These are phyloP conservation scores for Alfaro cultratus DNA, from an alignment of 2,797 vertebrate species.

Conservation along the genomic window DNA sequence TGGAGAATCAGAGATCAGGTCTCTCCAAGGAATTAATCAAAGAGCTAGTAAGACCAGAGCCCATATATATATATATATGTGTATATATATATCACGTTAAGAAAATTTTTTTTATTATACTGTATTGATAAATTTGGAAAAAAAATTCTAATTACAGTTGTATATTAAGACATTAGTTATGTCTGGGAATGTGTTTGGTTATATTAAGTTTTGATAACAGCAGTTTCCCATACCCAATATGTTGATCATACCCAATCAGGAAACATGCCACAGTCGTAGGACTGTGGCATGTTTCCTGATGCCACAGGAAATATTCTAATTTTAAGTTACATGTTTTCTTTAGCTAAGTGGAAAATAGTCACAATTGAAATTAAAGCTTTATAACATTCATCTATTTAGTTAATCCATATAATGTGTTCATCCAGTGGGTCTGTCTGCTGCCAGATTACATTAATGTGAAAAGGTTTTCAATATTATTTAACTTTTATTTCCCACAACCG, in stretches of 20 bases:
- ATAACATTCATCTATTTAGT: no score
- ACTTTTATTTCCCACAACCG: no score
- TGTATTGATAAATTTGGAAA: background rate
- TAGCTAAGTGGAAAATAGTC: no score
- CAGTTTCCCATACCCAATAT: background rate
- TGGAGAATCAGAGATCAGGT: conserved; percentile 5
- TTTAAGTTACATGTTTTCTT: no score
- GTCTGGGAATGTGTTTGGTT: background rate
- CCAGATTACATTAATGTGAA: no score
- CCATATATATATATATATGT: background rate
- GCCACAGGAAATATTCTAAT: no score
- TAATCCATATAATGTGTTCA: no score
- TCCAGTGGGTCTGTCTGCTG: no score
- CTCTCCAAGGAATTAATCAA: background rate
- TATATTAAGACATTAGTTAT: background rate
- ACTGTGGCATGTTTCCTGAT: no score
- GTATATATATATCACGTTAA: background rate
- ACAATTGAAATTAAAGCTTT: no score
- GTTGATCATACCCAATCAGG: background rate
- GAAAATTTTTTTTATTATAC: background rate
- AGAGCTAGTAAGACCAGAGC: background rate
- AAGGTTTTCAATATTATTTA: no score
- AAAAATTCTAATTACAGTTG: background rate
- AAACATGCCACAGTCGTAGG: background rate
- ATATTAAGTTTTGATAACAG: background rate